Evolutionary conservation across 2,113 vertebrate genomes (phyloP).

Genomic region (Rhea pennata): DNA sequence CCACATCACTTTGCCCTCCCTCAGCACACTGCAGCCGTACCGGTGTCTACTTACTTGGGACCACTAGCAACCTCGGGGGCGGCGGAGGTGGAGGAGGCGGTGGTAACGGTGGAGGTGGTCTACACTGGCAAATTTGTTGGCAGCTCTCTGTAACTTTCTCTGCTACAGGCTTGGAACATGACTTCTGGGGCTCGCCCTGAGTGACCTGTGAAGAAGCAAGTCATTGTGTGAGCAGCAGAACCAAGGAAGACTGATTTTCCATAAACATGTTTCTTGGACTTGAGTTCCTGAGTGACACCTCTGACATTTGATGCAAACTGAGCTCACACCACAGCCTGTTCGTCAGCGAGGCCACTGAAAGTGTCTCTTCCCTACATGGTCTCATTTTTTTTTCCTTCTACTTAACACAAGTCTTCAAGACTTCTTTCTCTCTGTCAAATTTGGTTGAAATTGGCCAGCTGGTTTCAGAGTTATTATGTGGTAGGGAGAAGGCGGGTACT

Average conservation of each 20-base stretch:
- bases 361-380: background rate
- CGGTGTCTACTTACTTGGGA: constrained; percentile 81
- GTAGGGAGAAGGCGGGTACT: background rate
- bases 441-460: background rate
- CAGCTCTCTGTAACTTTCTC: constrained; percentile 88
- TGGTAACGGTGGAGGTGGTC: constrained; percentile 88
- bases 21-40: background rate
- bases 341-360: background rate
- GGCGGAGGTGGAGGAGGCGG: constrained; percentile 92
- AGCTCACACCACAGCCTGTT: background rate
- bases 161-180: constrained; percentile 87
- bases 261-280: background rate
- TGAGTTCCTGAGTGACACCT: background rate
- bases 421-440: background rate
- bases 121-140: constrained; percentile 91
- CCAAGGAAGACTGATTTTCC: background rate
- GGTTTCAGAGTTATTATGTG: constrained; percentile 15
- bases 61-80: constrained; percentile 85
- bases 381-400: background rate
- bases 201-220: constrained; percentile 78
- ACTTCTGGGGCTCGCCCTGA: constrained; percentile 91
- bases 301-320: background rate
- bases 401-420: background rate
- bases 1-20: rapidly evolving
- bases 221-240: constrained; percentile 26